Evolutionary conservation across 1,140 invertebrate species (phyloP), one percentile per base, ranked within the genome.

Genomic region (Psilanteris sp.): DNA sequence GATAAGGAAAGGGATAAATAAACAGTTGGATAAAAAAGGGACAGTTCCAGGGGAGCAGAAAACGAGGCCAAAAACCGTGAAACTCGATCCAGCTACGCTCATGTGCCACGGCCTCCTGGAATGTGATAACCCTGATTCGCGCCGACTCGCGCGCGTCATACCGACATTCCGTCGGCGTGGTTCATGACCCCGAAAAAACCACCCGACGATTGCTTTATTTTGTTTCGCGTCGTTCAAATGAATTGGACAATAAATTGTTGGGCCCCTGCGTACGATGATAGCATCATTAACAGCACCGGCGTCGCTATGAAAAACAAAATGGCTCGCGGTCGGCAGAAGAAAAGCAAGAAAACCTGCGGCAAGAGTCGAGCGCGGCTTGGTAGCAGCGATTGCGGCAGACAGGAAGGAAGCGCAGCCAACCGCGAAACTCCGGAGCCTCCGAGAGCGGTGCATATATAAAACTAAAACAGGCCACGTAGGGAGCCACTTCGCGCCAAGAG

Each of bases 401-500:
- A 86, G 86, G 85, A 88, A 88, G 86, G 85, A 88, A 88, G 85
- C 85, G 84, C 85, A 85, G 81, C 86, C 80, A 84, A 88, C 84
- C 86, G 86, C 79, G 81, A 83, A 85, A 84, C 83, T 64, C 82
- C 80, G 82, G 82, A 77, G 82, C 78, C 74, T 81, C 83, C 79
- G 71, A 70, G 81, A 83, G 82, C 81, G 83, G 80, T 85, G 81
- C 84, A 82, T 85, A 79, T 79, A 79, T 86, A 83, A 85, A 52
- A 61, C 61, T n/a, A n/a, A 83, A 85, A 66, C 80, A 82, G 83
- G 71, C 79, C 81, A 82, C 81, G 54, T 73, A 61, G 66, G 73
- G 72, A 68, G 74, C 48, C 39, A 57, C 29, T 43, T 66, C 43
- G 44, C 62, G 27, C 37, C 50, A 27, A 18, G 39, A n/a, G n/a